Base-by-base conservation (phyloP, 2,113 vertebrate species). In the Calidris pugnax region DNA sequence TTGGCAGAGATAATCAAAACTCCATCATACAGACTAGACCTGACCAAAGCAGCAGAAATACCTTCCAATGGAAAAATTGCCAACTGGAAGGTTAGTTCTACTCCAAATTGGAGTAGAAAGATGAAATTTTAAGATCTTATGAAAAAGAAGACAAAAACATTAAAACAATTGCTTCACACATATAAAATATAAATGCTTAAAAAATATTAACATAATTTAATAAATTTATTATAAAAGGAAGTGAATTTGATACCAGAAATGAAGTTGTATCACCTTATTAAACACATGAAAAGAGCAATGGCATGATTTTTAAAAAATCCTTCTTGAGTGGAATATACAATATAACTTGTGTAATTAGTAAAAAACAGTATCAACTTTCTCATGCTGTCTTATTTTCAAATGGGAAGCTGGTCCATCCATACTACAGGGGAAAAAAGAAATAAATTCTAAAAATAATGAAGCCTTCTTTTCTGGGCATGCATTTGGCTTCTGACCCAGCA, bases 1-100 rank as follows among this genome's bases (percentile, higher is more conserved):
- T 74, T 55, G 51, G 26, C 32, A 71, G 10, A 26, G 22, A 20
- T 20, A 71, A 10, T 37, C 35, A 93, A 76, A 83, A 3, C 1
- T 12, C 5, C 47, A 23, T 39, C n/a, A n/a, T 0, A 28, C 9
- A 62, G 2, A 74, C 1, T 0, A 66, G 51, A 86, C 47, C 9
- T 35, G n/a, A 3, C 21, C 37, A 53, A 67, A 87, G 33, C 10
- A 77, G 4, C 20, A 85, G 15, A 74, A 78, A 35, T 79, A 37
- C 4, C 21, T 77, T 89, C 62, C 22, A 35, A 72, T 45, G 6
- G 56, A 87, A 81, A 94, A 75, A 39, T 0, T 75, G 14, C 18
- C 60, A 75, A 12, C 7, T 87, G 20, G 27, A 85, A 68, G 1
- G 5, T 71, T 79, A 47, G 14, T 35, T 78, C 13, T 24, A n/a